Evolutionary conservation across 2,888 invertebrate species (phyloP).

Genomic region (Tenthredo scrophulariae): DNA sequence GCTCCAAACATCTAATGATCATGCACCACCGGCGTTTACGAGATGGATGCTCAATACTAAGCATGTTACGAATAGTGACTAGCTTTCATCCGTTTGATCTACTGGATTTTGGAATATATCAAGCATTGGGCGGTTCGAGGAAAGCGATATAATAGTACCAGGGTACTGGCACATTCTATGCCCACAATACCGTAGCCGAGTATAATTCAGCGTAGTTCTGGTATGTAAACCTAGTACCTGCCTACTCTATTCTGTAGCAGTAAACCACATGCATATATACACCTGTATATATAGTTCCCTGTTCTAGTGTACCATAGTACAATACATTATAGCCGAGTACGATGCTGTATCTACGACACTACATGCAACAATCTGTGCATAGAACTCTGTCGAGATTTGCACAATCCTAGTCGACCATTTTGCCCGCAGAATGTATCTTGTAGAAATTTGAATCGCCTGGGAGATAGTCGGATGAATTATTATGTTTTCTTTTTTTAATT

Average conservation of each 20-base stretch:
- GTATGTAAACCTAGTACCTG: conserved; percentile 68
- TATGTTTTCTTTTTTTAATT: neutral
- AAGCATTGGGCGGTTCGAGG: conserved; percentile 4
- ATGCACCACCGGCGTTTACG: neutral
- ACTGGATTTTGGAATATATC: conserved; percentile 34
- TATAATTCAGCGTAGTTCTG: conserved; percentile 72
- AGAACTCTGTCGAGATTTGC: neutral
- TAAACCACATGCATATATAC: conserved; percentile 67
- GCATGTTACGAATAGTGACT: conserved; percentile 26
- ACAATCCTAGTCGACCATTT: neutral
- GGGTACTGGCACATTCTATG: conserved; percentile 36
- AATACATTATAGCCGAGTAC: conserved; percentile 72
- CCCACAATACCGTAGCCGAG: conserved; percentile 43
- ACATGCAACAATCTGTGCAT: neutral
- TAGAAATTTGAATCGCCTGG: neutral
- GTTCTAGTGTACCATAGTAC: conserved; percentile 57
- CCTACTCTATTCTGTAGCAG: conserved; percentile 69
- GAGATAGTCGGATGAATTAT: neutral
- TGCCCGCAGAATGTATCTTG: neutral
- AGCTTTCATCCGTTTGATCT: conserved; percentile 13
- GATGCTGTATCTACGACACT: conserved; percentile 58
- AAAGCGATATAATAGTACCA: neutral
- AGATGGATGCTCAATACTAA: neutral
- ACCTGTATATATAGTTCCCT: conserved; percentile 55
- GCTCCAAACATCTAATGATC: neutral